Base-by-base conservation (phyloP, 1,140 invertebrate species). In the Zaprionus davidi region DNA sequence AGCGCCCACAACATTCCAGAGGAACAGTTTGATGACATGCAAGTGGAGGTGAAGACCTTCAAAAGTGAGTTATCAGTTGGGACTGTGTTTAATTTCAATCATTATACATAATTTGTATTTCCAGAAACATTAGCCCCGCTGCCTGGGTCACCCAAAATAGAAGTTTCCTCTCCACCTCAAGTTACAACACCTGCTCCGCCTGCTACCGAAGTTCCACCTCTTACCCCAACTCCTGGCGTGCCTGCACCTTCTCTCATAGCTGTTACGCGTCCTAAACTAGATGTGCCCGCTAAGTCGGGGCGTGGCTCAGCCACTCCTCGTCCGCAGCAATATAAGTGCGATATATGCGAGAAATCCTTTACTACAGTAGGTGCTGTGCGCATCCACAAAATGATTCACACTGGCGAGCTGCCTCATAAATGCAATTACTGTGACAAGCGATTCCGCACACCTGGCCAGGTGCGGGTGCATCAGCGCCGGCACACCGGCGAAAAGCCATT, bases 401-500 rank as follows among this genome's bases (percentile, higher is more conserved):
- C 91, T 2, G 91, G 91, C 0, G 91, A 82, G 26, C 22, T 92
- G 71, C 91, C 91, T 6, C 67, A 92, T 22, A 85, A 91, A 51
- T 92, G 91, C 49, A 73, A 74, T 49, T 92, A 74, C 65, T 92
- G 91, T 53, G 91, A 92, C 3, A 92, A 92, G 57, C 85, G 81
- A 2, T 92, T 92, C 38, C 88, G 91, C 3, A 92, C 91, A 3
- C 81, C 82, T 17, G 91, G 91, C 2, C 91, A 92, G 59, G 88
- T 92, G 3, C 84, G 79, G 3, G 91, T 92, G 4, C 98, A 99
- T 92, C 98, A 98, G 93, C 95, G 97, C 31, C 97, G 97, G 1
- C 97, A 98, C 91, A 98, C 97, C 1, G 97, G 98, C 2, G 96
- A 96, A 83, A 95, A 96, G 62, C 96, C 96, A 3, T 97, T 96